Conservation (phyloP, 2,113 vertebrate genomes). For the Martes martes region DNA sequence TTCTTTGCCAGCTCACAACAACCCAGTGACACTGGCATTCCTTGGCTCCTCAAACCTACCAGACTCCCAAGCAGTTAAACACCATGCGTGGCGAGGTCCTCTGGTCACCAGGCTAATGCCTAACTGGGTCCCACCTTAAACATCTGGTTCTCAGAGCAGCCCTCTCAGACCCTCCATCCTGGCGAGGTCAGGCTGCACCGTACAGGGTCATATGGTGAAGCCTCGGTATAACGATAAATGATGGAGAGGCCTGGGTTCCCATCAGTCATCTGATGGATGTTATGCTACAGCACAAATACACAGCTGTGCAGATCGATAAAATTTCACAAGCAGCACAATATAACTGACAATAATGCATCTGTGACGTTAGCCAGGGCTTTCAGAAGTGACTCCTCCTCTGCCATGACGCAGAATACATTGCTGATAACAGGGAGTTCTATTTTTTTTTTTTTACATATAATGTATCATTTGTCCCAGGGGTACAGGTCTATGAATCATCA, state of each 20-base stretch:
- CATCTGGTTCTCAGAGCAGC: neutral
- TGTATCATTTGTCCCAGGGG: too few relatives aligned
- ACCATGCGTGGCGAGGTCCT: neutral
- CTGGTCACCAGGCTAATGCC: neutral
- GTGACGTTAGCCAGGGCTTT: neutral
- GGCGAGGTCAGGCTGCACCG: neutral
- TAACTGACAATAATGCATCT: neutral
- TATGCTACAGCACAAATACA: neutral
- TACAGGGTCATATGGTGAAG: neutral
- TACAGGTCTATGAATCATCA: too few relatives aligned
- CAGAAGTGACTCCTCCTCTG: neutral
- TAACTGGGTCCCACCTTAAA: neutral
- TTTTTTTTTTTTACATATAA: too few relatives aligned
- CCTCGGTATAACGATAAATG: neutral
- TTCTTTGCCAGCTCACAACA: neutral
- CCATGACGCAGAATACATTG: neutral
- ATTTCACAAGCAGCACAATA: neutral
- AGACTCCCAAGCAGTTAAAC: neutral
- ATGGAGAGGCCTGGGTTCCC: neutral
- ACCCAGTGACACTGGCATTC: neutral
- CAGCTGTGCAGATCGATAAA: neutral
- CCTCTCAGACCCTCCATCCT: neutral
- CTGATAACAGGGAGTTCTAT: neutral
- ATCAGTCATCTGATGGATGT: neutral
- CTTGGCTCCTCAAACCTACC: neutral